phyloP scores from a whole-genome alignment of 2,113 vertebrate genomes.

The Trochalopteron elliotii region DNA sequence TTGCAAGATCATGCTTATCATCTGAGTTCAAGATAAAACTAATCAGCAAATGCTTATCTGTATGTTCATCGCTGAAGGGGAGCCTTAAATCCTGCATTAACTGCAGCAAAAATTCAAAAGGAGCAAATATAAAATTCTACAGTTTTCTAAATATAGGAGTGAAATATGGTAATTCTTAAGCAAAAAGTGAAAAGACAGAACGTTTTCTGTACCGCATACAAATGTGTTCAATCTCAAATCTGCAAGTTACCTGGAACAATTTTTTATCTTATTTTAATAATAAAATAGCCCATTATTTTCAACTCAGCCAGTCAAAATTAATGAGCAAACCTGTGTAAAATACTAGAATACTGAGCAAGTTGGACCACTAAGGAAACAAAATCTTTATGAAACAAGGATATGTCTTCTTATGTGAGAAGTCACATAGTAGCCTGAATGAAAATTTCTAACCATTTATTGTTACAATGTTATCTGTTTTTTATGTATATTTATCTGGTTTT shows the following conservation, averaged over 20 bases:
- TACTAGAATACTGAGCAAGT: not conserved
- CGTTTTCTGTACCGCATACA: not conserved
- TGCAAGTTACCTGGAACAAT: not conserved
- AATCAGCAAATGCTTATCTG: not conserved
- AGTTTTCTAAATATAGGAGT: not conserved
- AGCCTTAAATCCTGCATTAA: conserved; percentile 10
- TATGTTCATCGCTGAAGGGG: not conserved
- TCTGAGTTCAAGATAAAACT: not conserved
- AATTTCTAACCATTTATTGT: not conserved
- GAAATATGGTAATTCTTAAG: not conserved
- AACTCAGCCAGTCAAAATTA: not conserved
- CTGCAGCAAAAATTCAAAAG: not conserved
- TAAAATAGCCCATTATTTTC: not conserved
- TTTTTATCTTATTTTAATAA: not conserved
- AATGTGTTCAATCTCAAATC: not conserved
- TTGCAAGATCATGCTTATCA: not conserved
- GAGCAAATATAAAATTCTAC: not conserved
- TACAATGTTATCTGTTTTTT: not conserved
- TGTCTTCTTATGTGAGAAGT: not conserved
- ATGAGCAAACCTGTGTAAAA: not conserved
- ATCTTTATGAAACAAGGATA: not conserved
- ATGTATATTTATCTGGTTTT: not conserved
- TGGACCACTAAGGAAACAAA: not conserved
- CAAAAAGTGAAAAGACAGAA: not conserved
- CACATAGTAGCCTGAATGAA: not conserved